Base-by-base conservation (phyloP, 2,888 invertebrate species). In the Bombyx huttoni region DNA sequence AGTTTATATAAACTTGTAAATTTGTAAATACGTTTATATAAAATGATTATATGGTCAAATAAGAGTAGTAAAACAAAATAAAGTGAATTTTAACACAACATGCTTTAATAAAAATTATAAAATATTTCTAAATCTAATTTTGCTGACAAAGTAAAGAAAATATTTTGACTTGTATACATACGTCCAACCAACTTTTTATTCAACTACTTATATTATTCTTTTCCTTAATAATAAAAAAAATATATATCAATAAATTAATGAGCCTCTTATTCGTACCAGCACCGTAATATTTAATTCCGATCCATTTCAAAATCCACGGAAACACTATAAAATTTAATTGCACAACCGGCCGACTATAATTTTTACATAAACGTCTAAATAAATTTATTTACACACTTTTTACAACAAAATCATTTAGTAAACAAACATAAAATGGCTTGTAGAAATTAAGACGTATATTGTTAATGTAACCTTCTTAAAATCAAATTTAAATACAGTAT, bases 291-390 rank as follows among this genome's bases (percentile, higher is more conserved):
- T 64, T 65, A 64, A 57, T 64, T 69, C 58, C 58, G 64, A 68
- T 68, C 58, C 56, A 60, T 63, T 65, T 60, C 63, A 64, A 50
- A 56, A 51, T 56, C 56, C 62, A 64, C 59, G 61, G 56, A 68
- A 67, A 68, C 57, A 66, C 65, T 66, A 67, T 67, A 67, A 65
- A 63, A 58, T 70, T 77, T 73, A 67, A 88, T 88, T 88, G 87
- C 87, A 88, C 87, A 78, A 82, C 87, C 87, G 87, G 87, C 87
- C 87, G 78, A 75, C 68, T 63, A 68, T 67, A 69, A 73, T 68
- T 69, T 73, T 62, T 75, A 78, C 78, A 78, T 68, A 67, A 53
- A 62, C 60, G 59, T 65, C 62, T 57, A 59, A 58, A 58, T 65
- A 61, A 53, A 49, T 58, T 58, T 72, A 74, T 70, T 68, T 70